Conservation (phyloP, 2,113 vertebrate genomes). For the Ivindomyrus marchei region DNA sequence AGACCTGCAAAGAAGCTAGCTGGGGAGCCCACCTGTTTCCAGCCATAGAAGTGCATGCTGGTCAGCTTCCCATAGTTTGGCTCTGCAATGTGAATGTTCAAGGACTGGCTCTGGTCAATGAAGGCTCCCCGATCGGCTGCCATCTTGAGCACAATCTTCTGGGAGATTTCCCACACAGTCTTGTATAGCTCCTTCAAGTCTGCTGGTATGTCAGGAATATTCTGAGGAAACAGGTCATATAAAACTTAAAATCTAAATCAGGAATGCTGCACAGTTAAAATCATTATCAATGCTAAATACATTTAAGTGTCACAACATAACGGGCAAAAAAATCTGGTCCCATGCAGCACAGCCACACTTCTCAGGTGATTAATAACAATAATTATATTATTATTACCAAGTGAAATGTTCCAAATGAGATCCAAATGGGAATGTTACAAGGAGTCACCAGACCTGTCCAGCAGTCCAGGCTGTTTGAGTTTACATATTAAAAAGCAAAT, state of each 20-base stretch:
- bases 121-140: conserved; percentile 87
- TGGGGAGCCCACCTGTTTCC: conserved; percentile 75
- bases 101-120: conserved; percentile 96
- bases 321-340: neutral
- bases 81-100: conserved; percentile 94
- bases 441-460: neutral
- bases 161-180: conserved; percentile 97
- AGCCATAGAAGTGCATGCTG: conserved; percentile 98
- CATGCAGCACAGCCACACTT: neutral
- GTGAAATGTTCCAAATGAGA: neutral
- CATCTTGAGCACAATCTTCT: conserved; percentile 90
- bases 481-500: neutral
- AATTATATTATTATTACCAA: neutral
- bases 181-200: conserved; percentile 93
- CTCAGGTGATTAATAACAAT: neutral
- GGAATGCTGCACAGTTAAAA: neutral
- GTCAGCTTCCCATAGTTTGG: conserved; percentile 95
- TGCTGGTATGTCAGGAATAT: conserved; percentile 71
- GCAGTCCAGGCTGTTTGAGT: neutral
- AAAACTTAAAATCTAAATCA: neutral
- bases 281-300: neutral
- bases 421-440: neutral
- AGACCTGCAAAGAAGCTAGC: neutral
- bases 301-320: neutral
- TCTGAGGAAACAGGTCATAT: conserved; percentile 35